phyloP scores from a whole-genome alignment of 1,140 invertebrate genomes.

The Drosophila pectinifera region DNA sequence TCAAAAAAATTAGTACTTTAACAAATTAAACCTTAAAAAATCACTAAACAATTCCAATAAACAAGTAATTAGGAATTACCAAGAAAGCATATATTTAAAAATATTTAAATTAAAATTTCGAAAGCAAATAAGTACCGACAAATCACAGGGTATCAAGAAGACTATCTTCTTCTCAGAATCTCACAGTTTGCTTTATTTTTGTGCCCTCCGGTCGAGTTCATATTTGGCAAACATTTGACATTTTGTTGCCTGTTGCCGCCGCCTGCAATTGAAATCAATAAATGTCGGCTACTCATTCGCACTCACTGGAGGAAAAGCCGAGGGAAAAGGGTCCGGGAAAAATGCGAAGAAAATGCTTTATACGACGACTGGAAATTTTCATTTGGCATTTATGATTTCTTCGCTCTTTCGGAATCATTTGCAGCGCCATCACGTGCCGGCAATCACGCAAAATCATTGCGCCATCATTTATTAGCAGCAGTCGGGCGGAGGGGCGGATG shows the following conservation, averaged over 20 bases:
- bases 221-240: slow-evolving; percentile 51
- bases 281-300: slow-evolving; percentile 48
- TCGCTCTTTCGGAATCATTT: slow-evolving; percentile 50
- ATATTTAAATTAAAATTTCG: not conserved
- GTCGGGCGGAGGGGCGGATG: not conserved
- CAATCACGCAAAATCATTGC: slow-evolving; percentile 79
- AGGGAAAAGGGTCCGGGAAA: not conserved
- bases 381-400: slow-evolving; percentile 27
- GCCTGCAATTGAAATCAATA: slow-evolving; percentile 71
- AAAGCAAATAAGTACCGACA: too few relatives aligned
- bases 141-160: not conserved
- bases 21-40: too few relatives aligned
- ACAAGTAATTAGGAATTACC: too few relatives aligned
- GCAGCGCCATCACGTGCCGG: slow-evolving; percentile 68
- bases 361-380: slow-evolving; percentile 34
- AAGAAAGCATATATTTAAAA: not conserved
- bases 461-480: slow-evolving; percentile 71
- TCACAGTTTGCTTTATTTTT: slow-evolving; percentile 24
- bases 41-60: fast-evolving
- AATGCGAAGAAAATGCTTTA: slow-evolving; percentile 35
- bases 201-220: slow-evolving; percentile 7
- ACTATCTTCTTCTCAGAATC: not conserved
- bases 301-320: slow-evolving; percentile 11
- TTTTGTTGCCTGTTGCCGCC: slow-evolving; percentile 19
- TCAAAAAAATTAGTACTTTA: too few relatives aligned